phyloP scores from a whole-genome alignment of 1,140 invertebrate species.

The Callitettix versicolor region DNA sequence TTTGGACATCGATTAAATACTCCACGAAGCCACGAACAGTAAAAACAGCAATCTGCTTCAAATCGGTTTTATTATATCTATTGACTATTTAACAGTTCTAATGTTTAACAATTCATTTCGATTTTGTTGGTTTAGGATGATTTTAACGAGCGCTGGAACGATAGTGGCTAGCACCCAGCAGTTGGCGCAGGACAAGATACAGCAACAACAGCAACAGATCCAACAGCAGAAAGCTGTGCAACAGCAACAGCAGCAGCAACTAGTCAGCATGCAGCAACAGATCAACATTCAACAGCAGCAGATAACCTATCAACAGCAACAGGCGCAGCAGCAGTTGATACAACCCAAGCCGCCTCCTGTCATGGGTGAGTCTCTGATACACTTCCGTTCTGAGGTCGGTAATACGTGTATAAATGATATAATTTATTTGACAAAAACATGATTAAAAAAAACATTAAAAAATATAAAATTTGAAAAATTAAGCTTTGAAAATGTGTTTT shows the following conservation, averaged over 20 bases:
- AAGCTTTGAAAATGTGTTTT: neutral
- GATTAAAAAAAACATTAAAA: no score
- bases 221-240: constrained; percentile 29
- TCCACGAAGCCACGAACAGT: no score
- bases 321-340: constrained; percentile 32
- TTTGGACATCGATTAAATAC: no score
- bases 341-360: constrained; percentile 19
- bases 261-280: constrained; percentile 22
- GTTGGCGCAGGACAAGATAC: constrained; percentile 30
- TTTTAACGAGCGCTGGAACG: constrained; percentile 25
- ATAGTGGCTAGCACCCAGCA: constrained; percentile 17
- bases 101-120: neutral
- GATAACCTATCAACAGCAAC: no score
- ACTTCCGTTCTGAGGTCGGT: no score
- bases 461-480: neutral
- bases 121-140: constrained; percentile 26
- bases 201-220: constrained; percentile 28
- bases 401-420: no score
- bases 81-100: no score
- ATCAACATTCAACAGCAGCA: constrained; percentile 18
- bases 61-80: no score
- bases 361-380: neutral
- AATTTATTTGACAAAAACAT: no score
- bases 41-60: no score
- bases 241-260: constrained; percentile 28